These are phyloP conservation scores for Coleophora flavipennella DNA, from an alignment of 2,888 invertebrate species.

Conservation along the genomic window DNA sequence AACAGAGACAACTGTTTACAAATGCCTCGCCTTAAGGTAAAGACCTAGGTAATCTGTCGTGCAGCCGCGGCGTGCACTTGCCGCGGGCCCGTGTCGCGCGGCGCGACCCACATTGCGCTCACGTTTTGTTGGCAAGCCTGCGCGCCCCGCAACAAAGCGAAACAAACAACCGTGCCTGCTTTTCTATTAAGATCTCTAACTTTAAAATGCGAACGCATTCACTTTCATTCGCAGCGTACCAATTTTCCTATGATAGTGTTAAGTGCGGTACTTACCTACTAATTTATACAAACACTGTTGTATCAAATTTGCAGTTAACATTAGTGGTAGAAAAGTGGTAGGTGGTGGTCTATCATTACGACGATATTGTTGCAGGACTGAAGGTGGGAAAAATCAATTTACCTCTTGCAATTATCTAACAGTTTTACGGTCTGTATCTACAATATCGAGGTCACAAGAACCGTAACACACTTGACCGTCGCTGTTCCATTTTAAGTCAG, in stretches of 20 bases:
- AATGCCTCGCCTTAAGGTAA: too few species aligned
- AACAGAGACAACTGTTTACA: too few species aligned
- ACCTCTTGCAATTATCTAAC: too few species aligned
- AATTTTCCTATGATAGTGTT: constrained; percentile 33
- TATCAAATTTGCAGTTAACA: constrained; percentile 29
- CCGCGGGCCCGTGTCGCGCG: constrained; percentile 24
- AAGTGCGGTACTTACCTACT: too few species aligned
- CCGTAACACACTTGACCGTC: too few species aligned
- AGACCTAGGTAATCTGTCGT: too few species aligned
- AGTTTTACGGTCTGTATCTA: too few species aligned
- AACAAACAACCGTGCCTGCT: constrained; percentile 38
- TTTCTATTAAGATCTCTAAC: constrained; percentile 59
- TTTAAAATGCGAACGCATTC: constrained; percentile 59
- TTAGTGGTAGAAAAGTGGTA: constrained; percentile 15
- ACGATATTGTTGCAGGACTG: too few species aligned
- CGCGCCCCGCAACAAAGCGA: constrained; percentile 31
- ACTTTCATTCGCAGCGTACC: constrained; percentile 56
- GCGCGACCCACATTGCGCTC: constrained; percentile 56
- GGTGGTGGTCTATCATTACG: background rate
- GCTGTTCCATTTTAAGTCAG: too few species aligned
- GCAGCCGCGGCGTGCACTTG: constrained; percentile 1
- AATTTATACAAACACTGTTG: too few species aligned
- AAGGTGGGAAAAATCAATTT: too few species aligned
- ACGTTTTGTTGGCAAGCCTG: constrained; percentile 39
- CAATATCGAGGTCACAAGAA: too few species aligned